These are phyloP conservation scores for Drosophila buzzatii DNA, from an alignment of 2,888 invertebrate species.

Conservation along the genomic window DNA sequence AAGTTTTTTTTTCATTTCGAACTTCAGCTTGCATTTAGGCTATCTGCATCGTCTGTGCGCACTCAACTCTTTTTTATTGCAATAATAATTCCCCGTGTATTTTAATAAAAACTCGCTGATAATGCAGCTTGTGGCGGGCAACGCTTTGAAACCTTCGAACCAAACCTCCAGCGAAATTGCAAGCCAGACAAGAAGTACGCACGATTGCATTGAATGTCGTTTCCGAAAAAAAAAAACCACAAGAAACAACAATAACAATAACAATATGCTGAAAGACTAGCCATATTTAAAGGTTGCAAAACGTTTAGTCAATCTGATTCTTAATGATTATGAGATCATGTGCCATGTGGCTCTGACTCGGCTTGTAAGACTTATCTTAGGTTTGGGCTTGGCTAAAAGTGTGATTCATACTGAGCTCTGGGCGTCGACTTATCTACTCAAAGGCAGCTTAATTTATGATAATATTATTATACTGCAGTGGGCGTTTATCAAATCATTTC, in stretches of 20 bases:
- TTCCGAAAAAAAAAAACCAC: slow-evolving; percentile 26
- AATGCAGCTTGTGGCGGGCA: slow-evolving; percentile 6
- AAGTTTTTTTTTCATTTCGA: too few species aligned
- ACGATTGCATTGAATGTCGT: slow-evolving; percentile 25
- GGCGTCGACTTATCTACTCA: background rate
- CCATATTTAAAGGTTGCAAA: background rate
- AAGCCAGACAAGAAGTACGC: slow-evolving; percentile 23
- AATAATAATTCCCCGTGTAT: background rate
- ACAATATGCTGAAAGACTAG: background rate
- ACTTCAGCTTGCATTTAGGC: background rate
- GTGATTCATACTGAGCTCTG: background rate
- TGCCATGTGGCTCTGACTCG: background rate
- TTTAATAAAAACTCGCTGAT: slow-evolving; percentile 29
- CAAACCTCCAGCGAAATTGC: slow-evolving; percentile 20
- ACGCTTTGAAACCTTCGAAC: slow-evolving; percentile 21
- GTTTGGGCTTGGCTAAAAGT: background rate
- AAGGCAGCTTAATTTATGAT: background rate
- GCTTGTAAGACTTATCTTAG: background rate
- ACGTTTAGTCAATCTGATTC: background rate
- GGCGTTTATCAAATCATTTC: background rate
- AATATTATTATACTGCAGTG: background rate
- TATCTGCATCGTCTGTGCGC: background rate
- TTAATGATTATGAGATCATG: background rate
- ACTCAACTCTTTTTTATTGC: background rate
- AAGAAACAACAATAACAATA: background rate